Conservation (phyloP, 2,797 vertebrate species). For the Artibeus jamaicensis region DNA sequence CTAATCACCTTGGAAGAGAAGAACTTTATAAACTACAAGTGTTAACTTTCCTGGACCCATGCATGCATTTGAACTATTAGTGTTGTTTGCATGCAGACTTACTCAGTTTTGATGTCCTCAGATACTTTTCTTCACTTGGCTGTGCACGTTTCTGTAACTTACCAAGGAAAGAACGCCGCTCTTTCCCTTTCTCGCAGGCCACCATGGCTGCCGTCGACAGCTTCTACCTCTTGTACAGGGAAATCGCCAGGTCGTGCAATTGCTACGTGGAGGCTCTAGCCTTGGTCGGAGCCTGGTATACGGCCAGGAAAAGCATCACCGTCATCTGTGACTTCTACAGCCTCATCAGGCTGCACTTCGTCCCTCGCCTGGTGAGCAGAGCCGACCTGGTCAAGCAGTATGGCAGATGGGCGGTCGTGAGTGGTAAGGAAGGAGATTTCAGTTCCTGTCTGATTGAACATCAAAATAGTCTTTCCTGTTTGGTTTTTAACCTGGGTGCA, state of each 20-base stretch:
- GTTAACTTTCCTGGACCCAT: neutral
- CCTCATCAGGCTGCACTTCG: slow-evolving; percentile 88
- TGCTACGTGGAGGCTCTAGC: slow-evolving; percentile 90
- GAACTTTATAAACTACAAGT: neutral
- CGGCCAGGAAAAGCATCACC: slow-evolving; percentile 83
- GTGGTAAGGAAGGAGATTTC: slow-evolving; percentile 84
- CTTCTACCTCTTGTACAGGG: slow-evolving; percentile 91
- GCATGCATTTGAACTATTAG: neutral
- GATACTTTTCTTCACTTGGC: neutral
- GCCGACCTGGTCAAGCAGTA: slow-evolving; percentile 87
- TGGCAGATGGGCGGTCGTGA: slow-evolving; percentile 94
- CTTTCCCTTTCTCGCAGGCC: slow-evolving; percentile 56
- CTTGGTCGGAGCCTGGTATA: slow-evolving; percentile 92
- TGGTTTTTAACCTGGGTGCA: neutral
- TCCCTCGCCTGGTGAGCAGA: slow-evolving; percentile 85
- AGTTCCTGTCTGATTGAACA: neutral
- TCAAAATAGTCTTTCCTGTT: neutral
- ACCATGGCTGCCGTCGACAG: slow-evolving; percentile 96
- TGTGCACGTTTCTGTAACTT: neutral
- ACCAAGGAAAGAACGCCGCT: neutral
- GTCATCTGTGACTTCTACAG: slow-evolving; percentile 87
- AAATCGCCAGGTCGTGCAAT: slow-evolving; percentile 90
- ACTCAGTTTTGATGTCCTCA: neutral
- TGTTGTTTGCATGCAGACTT: neutral
- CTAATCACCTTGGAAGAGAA: neutral